Conservation (phyloP, 1,140 invertebrate genomes). For the Drosophila subobscura region DNA sequence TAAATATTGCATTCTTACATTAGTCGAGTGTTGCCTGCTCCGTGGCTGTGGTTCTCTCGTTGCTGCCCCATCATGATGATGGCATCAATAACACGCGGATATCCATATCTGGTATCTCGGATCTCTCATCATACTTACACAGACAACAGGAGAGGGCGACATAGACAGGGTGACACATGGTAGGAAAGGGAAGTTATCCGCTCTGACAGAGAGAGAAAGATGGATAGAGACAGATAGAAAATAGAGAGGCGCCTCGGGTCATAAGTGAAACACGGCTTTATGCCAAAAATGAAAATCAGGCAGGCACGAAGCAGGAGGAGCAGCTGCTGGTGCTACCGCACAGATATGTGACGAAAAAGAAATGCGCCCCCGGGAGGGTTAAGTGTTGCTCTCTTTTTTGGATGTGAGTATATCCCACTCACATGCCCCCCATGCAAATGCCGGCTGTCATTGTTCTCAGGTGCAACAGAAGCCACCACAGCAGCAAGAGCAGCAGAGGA, state of each 20-base stretch:
- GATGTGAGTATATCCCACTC: slow-evolving; percentile 12
- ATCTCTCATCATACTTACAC: slow-evolving; percentile 54
- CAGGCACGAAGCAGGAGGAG: slow-evolving; percentile 7
- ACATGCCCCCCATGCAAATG: slow-evolving; percentile 20
- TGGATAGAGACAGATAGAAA: background rate
- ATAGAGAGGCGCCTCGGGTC: slow-evolving; percentile 36
- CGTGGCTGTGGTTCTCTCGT: slow-evolving; percentile 25
- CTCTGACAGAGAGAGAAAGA: background rate
- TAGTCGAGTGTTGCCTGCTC: slow-evolving; percentile 18
- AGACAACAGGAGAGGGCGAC: slow-evolving; percentile 19
- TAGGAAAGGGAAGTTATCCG: background rate
- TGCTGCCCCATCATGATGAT: slow-evolving; percentile 22
- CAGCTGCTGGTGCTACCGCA: slow-evolving; percentile 9
- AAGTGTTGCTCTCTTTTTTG: background rate
- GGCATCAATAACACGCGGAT: slow-evolving; percentile 55
- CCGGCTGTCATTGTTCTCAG: slow-evolving; percentile 75
- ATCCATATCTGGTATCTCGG: slow-evolving; percentile 31
- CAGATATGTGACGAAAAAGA: slow-evolving; percentile 17
- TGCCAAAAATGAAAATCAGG: slow-evolving; percentile 70
- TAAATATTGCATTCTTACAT: slow-evolving; percentile 42
- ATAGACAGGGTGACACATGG: slow-evolving; percentile 10
- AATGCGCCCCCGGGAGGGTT: background rate
- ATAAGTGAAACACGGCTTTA: slow-evolving; percentile 67
- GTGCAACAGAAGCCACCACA: slow-evolving; percentile 54
- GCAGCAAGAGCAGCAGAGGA: slow-evolving; percentile 11